A percentile compares a stretch with the other conserved stretches of the same genome.
phyloP scores from a whole-genome alignment of 2,888 invertebrate species.

The Palloptera scutellata region DNA sequence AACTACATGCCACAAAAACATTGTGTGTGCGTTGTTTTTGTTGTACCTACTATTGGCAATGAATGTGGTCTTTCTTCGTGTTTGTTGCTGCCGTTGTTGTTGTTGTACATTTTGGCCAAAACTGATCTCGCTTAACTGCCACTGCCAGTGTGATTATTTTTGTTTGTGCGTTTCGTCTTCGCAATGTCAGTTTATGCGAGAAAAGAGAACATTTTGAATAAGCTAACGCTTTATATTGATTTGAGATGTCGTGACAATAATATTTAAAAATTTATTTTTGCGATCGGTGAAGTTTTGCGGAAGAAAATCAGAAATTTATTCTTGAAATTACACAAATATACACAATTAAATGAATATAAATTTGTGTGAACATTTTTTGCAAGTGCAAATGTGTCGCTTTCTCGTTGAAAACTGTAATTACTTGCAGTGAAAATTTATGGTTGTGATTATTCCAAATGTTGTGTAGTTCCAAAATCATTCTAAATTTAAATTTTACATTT shows the following conservation, averaged over 20 bases:
- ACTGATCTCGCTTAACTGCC: conserved; percentile 59
- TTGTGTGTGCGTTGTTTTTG: conserved; percentile 26
- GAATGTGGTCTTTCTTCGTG: conserved; percentile 2
- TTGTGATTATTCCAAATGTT: not conserved
- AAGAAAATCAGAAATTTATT: not conserved
- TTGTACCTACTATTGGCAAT: conserved; percentile 8
- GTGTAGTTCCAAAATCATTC: conserved; percentile 11
- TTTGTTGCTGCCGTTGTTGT: conserved; percentile 43
- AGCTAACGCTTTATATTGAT: conserved; percentile 24
- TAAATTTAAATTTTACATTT: not conserved
- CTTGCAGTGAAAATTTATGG: not conserved
- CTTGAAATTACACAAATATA: not conserved
- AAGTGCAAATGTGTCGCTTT: too few relatives aligned
- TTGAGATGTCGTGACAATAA: conserved; percentile 31
- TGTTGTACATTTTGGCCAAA: conserved; percentile 45
- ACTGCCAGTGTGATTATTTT: conserved; percentile 49
- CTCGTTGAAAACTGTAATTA: not conserved
- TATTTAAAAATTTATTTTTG: conserved; percentile 17
- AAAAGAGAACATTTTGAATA: too few relatives aligned
- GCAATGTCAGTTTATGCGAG: not conserved
- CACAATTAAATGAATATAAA: not conserved
- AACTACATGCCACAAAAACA: conserved; percentile 4
- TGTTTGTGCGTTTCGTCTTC: not conserved
- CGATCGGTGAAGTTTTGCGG: conserved; percentile 4
- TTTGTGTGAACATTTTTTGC: not conserved